A percentile compares a stretch with the other conserved stretches of the same genome.
Conservation (phyloP, 2,797 vertebrate genomes). For the Rhincodon typus region DNA sequence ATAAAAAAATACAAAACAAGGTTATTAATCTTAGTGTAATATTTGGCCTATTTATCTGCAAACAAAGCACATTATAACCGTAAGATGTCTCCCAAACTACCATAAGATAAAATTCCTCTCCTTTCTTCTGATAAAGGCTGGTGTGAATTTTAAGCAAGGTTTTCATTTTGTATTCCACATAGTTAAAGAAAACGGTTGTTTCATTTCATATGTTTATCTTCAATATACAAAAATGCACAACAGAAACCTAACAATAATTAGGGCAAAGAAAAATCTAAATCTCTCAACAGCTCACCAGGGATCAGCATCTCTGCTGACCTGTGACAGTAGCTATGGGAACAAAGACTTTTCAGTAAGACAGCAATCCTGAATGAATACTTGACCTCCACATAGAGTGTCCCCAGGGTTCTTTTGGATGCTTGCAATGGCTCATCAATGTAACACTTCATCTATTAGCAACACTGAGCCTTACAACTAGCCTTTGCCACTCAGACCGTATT, state of each 20-base stretch:
- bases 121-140: neutral
- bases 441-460: neutral
- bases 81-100: neutral
- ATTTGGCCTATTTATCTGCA: neutral
- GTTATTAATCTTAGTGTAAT: neutral
- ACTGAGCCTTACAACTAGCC: neutral
- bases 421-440: neutral
- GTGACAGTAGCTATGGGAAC: conserved; percentile 26
- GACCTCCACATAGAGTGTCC: neutral
- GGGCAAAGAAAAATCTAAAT: neutral
- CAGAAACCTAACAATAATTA: neutral
- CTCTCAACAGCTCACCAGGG: neutral
- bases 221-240: neutral
- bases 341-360: neutral
- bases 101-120: neutral
- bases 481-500: neutral
- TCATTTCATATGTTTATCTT: neutral
- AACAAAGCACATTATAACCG: neutral
- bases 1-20: neutral
- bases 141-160: neutral
- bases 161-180: neutral
- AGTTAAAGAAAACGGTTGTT: neutral
- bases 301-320: conserved; percentile 20
- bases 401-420: neutral
- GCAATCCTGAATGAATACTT: neutral